Percentiles rank a stretch among this genome's conserved stretches.
Conservation (phyloP, 2,113 vertebrate species). For the Dissostichus mawsoni region DNA sequence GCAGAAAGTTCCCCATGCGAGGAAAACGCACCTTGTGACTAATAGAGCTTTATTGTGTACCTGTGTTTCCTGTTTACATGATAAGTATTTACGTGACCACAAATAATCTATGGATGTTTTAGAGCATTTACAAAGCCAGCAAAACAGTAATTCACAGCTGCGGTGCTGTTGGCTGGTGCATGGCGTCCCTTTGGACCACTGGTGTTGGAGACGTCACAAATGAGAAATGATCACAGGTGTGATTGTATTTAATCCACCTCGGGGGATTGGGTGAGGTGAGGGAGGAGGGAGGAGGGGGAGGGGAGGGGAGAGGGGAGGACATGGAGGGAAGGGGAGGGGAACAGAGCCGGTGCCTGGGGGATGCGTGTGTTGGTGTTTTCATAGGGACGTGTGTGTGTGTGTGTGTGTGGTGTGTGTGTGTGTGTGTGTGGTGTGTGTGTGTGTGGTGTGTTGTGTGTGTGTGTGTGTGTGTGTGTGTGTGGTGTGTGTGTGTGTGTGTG, state of each 20-base stretch:
- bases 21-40: conserved; percentile 27
- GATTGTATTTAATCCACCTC: conserved; percentile 70
- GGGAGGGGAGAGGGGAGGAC: conserved; percentile 41
- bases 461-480: conserved; percentile 14
- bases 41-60: conserved; percentile 45
- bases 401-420: conserved; percentile 21
- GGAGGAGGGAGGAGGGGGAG: conserved; percentile 36
- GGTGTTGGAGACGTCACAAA: conserved; percentile 71
- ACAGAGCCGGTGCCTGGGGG: conserved; percentile 44
- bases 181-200: conserved; percentile 64
- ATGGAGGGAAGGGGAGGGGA: conserved; percentile 44
- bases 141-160: conserved; percentile 66
- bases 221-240: conserved; percentile 78
- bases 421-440: conserved; percentile 18
- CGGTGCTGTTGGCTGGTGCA: conserved; percentile 18
- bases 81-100: conserved; percentile 46
- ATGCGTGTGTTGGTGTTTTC: conserved; percentile 52
- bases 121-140: conserved; percentile 55
- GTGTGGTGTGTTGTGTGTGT: conserved; percentile 12
- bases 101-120: conserved; percentile 57
- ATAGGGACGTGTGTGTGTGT: conserved; percentile 25
- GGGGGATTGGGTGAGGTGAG: conserved; percentile 49
- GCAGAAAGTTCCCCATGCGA: neutral
- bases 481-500: conserved; percentile 22
- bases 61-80: conserved; percentile 32